Evolutionary conservation across 2,113 vertebrate species (phyloP), one percentile per base, ranked within the genome.

Genomic region (Synodontis membranacea): DNA sequence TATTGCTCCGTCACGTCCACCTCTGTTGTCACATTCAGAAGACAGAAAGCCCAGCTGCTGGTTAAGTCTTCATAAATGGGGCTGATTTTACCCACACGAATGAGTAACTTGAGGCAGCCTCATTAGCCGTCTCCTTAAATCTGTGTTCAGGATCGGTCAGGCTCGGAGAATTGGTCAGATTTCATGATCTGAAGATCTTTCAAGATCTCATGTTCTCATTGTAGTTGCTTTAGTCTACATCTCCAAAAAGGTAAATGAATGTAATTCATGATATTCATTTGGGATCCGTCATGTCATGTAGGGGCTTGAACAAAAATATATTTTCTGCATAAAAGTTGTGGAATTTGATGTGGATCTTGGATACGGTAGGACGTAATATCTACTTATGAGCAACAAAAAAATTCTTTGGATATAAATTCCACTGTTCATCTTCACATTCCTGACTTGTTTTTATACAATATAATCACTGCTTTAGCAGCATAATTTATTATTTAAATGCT

Each of bases 1-100:
- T 75, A 87, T 25, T 34, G 84, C 78, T 34, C 56, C 37, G 39
- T 62, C 50, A 21, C 4, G 9, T 81, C 82, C 83, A 72, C 31
- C 8, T 54, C 21, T 10, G 37, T 34, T 23, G 52, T 80, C 56
- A 0, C 42, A 44, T 19, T 56, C 39, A 56, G 48, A 84, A 80
- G 44, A 48, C 8, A 76, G 4, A 1, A 8, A 46, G 42, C 39
- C 9, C 21, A 42, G 9, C n/a, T 14, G 39, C 12, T 44, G 2
- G 0, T 50, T 3, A 78, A 50, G 14, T 78, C 6, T 66, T 64
- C 11, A 14, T 15, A 64, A 31, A 34, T 19, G 60, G 11, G 11
- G 37, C 12, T 42, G 2, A 10, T 42, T 23, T 42, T 23, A 39
- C 9, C 8, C 68, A 21, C 23, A 9, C 4, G 1, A 37, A 66